Evolutionary conservation across 2,888 invertebrate species (phyloP), one percentile per base, ranked within the genome.

Genomic region (Epiblema foenella): DNA sequence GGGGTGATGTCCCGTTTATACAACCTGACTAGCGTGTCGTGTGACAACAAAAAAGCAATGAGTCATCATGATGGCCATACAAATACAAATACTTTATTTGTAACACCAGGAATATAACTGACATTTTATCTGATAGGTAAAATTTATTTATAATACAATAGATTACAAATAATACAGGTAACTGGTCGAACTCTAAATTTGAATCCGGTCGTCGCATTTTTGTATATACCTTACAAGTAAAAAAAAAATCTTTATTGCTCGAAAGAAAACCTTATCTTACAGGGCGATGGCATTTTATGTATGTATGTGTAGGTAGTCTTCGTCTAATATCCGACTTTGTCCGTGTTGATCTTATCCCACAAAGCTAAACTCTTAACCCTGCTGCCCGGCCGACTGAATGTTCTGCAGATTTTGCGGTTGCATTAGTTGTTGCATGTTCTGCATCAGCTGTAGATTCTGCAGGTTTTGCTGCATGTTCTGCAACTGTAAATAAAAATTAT

Each of bases 381-480:
- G n/a, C n/a, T 46, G 46, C 46, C 46, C 46, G 3, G 46, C n/a
- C n/a, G 46, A 46, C 46, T 46, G 46, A 1, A 42, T 3, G 42
- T 15, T 15, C 42, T 15, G 42, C 0, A 65, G n/a, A 12, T 15
- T 56, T 46, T 69, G 62, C 12, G 39, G 8, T 49, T 52, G 64
- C 58, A 52, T 20, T 12, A 69, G 9, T 24, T 60, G 59, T 37
- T 64, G 64, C 37, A 65, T 20, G 20, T 59, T 58, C 39, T 58
- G 67, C 67, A 68, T n/a, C 24, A 59, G 20, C 51, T 68, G 67
- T n/a, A 68, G n/a, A n/a, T 51, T 68, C 51, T 68, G 67, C 8
- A 68, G 59, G n/a, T 68, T 68, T 2, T 52, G 37, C 49, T 39
- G 49, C 33, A 68, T 68, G 12, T 51, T 68, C 5, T 54, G 42